Evolutionary conservation across 2,888 invertebrate species (phyloP), one percentile per base, ranked within the genome.

Genomic region (Scrobipalpa atriplicella): DNA sequence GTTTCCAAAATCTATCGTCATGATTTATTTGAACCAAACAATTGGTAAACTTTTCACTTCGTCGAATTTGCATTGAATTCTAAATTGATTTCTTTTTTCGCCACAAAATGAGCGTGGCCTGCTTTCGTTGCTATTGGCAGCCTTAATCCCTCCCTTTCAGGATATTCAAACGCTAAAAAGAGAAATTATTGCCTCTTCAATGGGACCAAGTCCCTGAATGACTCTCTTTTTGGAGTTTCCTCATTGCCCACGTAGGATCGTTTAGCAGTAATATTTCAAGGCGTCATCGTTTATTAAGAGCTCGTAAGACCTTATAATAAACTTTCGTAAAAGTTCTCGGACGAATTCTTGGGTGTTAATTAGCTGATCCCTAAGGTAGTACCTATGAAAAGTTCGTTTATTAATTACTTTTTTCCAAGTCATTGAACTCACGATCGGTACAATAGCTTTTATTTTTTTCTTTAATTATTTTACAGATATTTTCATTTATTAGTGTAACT

Each of bases 111-210:
- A 62, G 43, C 60, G 56, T 41, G 56, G 63, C 51, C 66, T 67
- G 68, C 66, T 68, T 72, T 73, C 71, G 69, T 69, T 68, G 68
- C 72, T 70, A 61, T 75, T 69, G 68, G 72, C 70, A 60, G 64
- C 69, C 72, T 72, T 78, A 82, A 82, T 80, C 75, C 76, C 69
- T 70, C 75, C 78, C 75, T 78, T 79, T 80, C 77, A 77, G 74
- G 72, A 72, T 73, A 76, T 71, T 71, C 71, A 47, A 68, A 74
- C 75, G 72, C 71, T 67, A 71, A 65, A 70, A 70, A 70, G 70
- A 75, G 71, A 72, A 77, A 77, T 76, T 78, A 75, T 73, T 75
- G 75, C 73, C 69, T 66, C 71, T 70, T 79, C 75, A 79, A 77
- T 75, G 71, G 75, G 69, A 66, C 66, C 68, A 70, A 67, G 66